Evolutionary conservation across 1,140 invertebrate species (phyloP), one percentile per base, ranked within the genome.

Genomic region (Cardiocondyla obscurior): DNA sequence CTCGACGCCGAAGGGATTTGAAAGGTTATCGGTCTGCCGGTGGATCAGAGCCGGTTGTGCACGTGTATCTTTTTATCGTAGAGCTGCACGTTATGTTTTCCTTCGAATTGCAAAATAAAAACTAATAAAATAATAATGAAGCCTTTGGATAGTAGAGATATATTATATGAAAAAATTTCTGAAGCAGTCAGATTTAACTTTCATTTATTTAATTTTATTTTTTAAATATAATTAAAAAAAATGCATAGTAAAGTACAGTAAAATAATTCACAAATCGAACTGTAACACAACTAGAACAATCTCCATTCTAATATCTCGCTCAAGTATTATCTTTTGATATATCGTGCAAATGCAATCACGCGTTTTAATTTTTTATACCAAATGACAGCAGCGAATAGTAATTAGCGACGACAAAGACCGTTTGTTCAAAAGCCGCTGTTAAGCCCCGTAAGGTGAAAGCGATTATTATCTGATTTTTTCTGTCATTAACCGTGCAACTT

Each of bases 381-480:
- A 62, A 69, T 58, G n/a, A 51, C 49, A 65, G 58, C 70, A 30
- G 49, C 77, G 16, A 74, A 58, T 36, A 6, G 36, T 39, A 55
- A 60, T 14, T 42, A 12, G 12, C 60, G 49, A 1, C 60, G 42
- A 44, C 76, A 58, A 82, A 73, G 51, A 36, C 67, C 25, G 22
- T 25, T 14, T 33, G 65, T 30, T 60, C 72, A 76, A 77, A 76
- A 53, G 51, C 30, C 33, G 69, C 46, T 53, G 53, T 16, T 44
- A 57, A 39, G 58, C 57, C 53, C 46, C 36, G 33, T 44, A 70
- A 81, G 82, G 70, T 81, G 67, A 53, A 72, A 42, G 86, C 86
- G 84, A 89, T 89, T 89, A 87, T 88, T 85, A 69, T 72, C 58
- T 33, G 28, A 85, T 81, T 85, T 87, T 89, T 89, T 87, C 83